Evolutionary conservation across 2,113 vertebrate species (phyloP), one percentile per base, ranked within the genome.

Genomic region (Tichodroma muraria): DNA sequence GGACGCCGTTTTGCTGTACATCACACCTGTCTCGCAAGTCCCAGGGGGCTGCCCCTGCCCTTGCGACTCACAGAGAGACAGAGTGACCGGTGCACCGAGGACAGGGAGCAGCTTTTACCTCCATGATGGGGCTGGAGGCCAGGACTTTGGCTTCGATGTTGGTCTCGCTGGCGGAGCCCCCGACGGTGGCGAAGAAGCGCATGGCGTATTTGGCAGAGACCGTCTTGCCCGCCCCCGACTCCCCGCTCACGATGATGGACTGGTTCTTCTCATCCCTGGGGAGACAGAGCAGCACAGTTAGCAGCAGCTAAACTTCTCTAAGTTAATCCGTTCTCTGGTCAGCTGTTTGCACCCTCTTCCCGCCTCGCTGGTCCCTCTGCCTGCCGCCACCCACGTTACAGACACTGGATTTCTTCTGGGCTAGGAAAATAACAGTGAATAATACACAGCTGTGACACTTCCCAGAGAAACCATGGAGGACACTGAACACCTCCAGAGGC

Each of bases 181-280:
- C 98, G 1, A 99, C 98, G 0, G 99, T 99, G 66, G 99, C 98
- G 1, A 99, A 99, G 97, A 98, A 99, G 13, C 98, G 98, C 99
- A 99, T 99, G 95, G 98, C 98, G 0, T 99, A 99, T 69, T 99
- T 99, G 53, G 99, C 99, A 10, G 99, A 99, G 28, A 99, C 99
- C 0, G 99, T 99, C 96, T 99, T 99, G 8, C 99, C 99, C 0
- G 99, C 99, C 47, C 99, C 99, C 0, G 99, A 99, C 80, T 99
- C 99, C 13, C 99, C 99, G 0, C 99, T 99, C 16, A 99, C 99
- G 0, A 99, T 99, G 96, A 99, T 99, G 70, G 99, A 99, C 96
- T 99, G 99, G 96, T 99, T 99, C 98, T 98, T 99, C 97, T 99
- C 99, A 25, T 99, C 98, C 95, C 99, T 99, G 95, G 24, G 35